Base-by-base conservation (phyloP, 2,797 vertebrate species). In the Catamblyrhynchus diadema region DNA sequence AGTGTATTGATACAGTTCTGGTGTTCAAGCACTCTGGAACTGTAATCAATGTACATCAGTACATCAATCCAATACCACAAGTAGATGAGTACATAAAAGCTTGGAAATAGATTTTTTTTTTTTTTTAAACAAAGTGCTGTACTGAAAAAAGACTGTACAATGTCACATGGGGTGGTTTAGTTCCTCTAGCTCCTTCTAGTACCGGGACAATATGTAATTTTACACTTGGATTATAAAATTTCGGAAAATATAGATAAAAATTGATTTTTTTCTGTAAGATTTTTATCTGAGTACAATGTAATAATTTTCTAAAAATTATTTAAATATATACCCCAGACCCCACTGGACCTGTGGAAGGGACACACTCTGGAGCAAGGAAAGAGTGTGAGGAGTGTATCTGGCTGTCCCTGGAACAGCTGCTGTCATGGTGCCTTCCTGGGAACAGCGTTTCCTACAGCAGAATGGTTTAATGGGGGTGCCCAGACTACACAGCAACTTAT, bases 71-170 rank as follows among this genome's bases (percentile, higher is more conserved):
- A 57, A 2, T 67, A 53, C 54, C 30, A 25, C 10, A 47, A 56
- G 30, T 35, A 45, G 23, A 35, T 79, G 9, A 67, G 39, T 50
- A 54, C 32, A 27, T 57, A 15, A 74, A 86, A 84, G 7, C 51
- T 61, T 65, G 28, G 62, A 59, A 86, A 83, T 71, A 1, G 25
- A 33, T 72, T 78, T 89, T 57, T 6, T 47, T n/a, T n/a, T n/a
- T n/a, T 85, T 81, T 82, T 74, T 67, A n/a, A 81, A 37, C 19
- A 14, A 78, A 65, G 14, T 53, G 11, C 8, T 12, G 7, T 60
- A 19, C 18, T 57, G 16, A 12, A 61, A 77, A 88, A 65, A 37
- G 64, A 9, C 1, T 1, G 1, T 13, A 6, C 1, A 1, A 3
- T 62, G 5, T 51, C 24, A 24, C 39, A 19, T 72, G 13, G 24